Evolutionary conservation across 2,797 vertebrate genomes (phyloP), one percentile per base, ranked within the genome.

Genomic region (Onychomys leucogaster): DNA sequence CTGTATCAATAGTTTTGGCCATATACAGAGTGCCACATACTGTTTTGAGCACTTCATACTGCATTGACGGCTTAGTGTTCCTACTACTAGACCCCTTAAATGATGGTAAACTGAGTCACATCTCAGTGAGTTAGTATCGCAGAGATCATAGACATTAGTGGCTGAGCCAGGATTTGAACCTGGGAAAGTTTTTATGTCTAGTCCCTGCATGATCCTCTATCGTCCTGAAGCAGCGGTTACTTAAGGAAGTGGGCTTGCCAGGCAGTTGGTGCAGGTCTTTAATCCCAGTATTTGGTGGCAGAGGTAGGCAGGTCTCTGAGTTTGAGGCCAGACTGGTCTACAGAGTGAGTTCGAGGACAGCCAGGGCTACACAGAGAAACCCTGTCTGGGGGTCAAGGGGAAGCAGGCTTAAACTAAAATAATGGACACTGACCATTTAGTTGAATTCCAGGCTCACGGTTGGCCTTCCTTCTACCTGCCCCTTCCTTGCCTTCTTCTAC

Each of bases 1-100:
- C 4, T 0, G 0, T 10, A 1, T 12, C n/a, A 27, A 12, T 37
- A 46, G 32, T 21, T 19, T 34, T 13, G 2, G 32, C 6, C n/a
- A 57, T 2, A 3, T 6, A 57, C 0, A 12, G 14, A 71, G 23
- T 5, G 2, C 12, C 10, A 7, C 52, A 9, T 10, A 3, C 17
- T 23, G 2, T 14, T 55, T 46, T 1, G 10, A 83, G 37, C 16
- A 46, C 29, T 21, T 90, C 46, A 1, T 4, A 7, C n/a, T 29
- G 69, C 82, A 69, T 32, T 77, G 23, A 78, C 6, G 21, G 16
- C 10, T 78, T 14, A 6, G 34, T 16, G 13, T 0, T 17, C 21
- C 25, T 67, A 2, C 49, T 4, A 27, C 4, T 11, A 52, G 46
- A 17, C 9, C 16, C 25, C 46, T 88, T n/a, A 34, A 23, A 82